These are phyloP conservation scores for Muricea muricata DNA, from an alignment of 92 coral and sea anemone genomes.

Conservation along the genomic window DNA sequence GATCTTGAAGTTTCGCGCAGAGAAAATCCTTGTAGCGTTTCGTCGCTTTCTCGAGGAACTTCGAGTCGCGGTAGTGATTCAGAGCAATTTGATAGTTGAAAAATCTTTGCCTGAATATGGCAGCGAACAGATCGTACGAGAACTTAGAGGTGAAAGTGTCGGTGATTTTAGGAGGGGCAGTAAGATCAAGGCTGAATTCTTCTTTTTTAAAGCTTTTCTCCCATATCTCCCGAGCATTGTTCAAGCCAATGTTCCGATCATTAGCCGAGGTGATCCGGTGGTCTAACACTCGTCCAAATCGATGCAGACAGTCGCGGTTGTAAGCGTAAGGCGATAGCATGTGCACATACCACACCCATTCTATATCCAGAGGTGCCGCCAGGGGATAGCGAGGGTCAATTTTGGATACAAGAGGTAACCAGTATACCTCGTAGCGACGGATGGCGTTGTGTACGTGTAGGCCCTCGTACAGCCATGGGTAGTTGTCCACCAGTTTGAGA, in stretches of 20 bases:
- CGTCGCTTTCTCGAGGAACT: conserved; percentile 56
- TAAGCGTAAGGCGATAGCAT: conserved; percentile 65
- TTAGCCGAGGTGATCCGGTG: conserved; percentile 58
- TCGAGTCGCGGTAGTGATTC: conserved; percentile 56
- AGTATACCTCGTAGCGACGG: conserved; percentile 68
- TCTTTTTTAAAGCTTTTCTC: conserved; percentile 46
- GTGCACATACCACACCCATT: conserved; percentile 81
- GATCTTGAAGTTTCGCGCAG: conserved; percentile 49
- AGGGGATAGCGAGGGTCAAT: conserved; percentile 40
- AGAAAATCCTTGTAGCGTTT: conserved; percentile 59
- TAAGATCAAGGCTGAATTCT: conserved; percentile 65
- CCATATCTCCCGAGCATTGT: conserved; percentile 67
- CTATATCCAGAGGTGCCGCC: conserved; percentile 71
- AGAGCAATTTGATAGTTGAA: conserved; percentile 64
- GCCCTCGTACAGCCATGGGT: conserved; percentile 61
- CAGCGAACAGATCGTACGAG: conserved; percentile 59
- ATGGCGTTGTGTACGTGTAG: conserved; percentile 62
- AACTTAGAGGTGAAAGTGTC: conserved; percentile 42
- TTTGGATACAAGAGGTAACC: conserved; percentile 66
- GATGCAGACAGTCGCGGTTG: conserved; percentile 55
- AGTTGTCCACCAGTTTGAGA: conserved; percentile 42
- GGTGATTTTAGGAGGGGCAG: conserved; percentile 37
- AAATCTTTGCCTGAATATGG: conserved; percentile 48
- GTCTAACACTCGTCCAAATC: conserved; percentile 58
- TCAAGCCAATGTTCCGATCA: conserved; percentile 40